Evolutionary conservation across 2,113 vertebrate species (phyloP).

Genomic region (Haplotaxodon microlepis): DNA sequence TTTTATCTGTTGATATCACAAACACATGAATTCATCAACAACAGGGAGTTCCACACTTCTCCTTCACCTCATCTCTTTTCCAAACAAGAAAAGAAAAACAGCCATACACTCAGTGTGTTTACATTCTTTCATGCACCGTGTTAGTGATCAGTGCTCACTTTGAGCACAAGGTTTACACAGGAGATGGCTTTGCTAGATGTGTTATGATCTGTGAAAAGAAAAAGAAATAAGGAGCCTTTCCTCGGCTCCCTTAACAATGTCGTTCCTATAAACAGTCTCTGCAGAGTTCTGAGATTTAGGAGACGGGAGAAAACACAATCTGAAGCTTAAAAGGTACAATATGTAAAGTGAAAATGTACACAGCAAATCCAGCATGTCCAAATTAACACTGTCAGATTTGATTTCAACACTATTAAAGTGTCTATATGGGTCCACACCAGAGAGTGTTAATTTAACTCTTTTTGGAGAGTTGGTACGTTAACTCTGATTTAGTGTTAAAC

Average conservation of each 20-base stretch:
- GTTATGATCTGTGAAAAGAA: neutral
- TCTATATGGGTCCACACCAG: too few relatives aligned
- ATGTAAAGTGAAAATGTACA: neutral
- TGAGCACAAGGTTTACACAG: neutral
- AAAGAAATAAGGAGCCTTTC: neutral
- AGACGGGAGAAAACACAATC: neutral
- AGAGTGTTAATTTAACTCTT: too few relatives aligned
- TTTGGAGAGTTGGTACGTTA: too few relatives aligned
- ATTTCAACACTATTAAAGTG: too few relatives aligned
- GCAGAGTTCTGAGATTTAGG: neutral
- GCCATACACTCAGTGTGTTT: neutral
- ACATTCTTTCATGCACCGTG: neutral
- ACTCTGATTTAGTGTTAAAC: too few relatives aligned
- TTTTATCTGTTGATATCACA: neutral
- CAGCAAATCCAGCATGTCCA: too few relatives aligned
- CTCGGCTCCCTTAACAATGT: neutral
- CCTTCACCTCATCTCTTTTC: neutral
- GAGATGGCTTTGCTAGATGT: neutral
- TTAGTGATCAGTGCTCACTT: neutral
- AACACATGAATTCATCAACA: neutral
- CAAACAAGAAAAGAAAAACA: neutral
- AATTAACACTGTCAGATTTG: too few relatives aligned
- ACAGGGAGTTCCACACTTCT: neutral
- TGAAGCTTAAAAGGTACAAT: neutral
- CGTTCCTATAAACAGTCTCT: neutral